Evolutionary conservation across 2,888 invertebrate species (phyloP).

Genomic region (Chrysolina americana): DNA sequence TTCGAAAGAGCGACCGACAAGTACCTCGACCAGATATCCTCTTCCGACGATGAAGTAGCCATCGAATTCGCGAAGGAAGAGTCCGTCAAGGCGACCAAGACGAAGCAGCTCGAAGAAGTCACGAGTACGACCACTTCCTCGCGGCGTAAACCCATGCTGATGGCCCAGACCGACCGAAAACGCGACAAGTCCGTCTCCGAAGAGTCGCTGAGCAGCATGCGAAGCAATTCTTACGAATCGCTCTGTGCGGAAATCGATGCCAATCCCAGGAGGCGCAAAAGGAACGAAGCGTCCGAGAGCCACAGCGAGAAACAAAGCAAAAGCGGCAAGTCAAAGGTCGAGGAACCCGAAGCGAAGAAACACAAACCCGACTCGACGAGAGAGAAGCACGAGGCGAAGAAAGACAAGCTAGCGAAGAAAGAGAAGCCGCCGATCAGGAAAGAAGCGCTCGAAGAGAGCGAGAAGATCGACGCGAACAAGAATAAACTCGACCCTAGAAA

Average conservation of each 20-base stretch:
- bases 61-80: constrained; percentile 75
- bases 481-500: constrained; percentile 32
- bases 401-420: constrained; percentile 48
- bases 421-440: constrained; percentile 54
- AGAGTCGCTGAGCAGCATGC: constrained; percentile 52
- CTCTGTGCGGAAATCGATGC: constrained; percentile 37
- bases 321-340: constrained; percentile 38
- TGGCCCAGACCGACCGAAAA: constrained; percentile 63
- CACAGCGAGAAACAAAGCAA: constrained; percentile 41
- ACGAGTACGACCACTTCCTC: constrained; percentile 49
- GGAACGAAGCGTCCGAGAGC: constrained; percentile 37
- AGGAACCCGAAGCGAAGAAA: constrained; percentile 35
- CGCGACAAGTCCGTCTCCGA: constrained; percentile 61
- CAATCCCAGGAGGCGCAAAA: constrained; percentile 43
- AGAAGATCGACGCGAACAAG: constrained; percentile 26
- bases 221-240: constrained; percentile 49
- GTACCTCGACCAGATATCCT: constrained; percentile 85
- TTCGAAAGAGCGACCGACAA: constrained; percentile 87
- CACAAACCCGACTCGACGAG: constrained; percentile 37
- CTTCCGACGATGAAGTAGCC: constrained; percentile 84
- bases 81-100: constrained; percentile 62
- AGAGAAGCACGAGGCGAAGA: constrained; percentile 45
- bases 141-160: constrained; percentile 62
- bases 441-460: constrained; percentile 28
- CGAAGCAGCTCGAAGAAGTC: constrained; percentile 48